Evolutionary conservation across 2,888 invertebrate species (phyloP).

Genomic region (Mellilla xanthometata): DNA sequence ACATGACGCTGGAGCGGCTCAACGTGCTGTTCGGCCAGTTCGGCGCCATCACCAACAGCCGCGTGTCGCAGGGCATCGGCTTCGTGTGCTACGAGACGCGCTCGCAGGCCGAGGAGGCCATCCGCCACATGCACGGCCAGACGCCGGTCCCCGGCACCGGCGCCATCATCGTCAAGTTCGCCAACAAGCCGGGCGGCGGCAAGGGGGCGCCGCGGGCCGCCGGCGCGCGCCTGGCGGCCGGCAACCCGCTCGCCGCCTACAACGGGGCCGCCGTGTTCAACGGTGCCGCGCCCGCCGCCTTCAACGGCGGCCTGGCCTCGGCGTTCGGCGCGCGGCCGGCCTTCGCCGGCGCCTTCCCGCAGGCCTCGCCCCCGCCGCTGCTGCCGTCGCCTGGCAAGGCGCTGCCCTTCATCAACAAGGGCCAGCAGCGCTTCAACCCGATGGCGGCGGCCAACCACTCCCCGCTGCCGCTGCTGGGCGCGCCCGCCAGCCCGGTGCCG

Average conservation of each 20-base stretch:
- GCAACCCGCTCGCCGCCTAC: conserved; percentile 62
- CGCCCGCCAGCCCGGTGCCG: conserved; percentile 72
- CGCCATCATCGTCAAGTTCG: conserved; percentile 75
- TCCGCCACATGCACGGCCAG: conserved; percentile 70
- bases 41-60: conserved; percentile 75
- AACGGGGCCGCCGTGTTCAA: conserved; percentile 71
- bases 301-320: conserved; percentile 66
- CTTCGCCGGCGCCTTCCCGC: conserved; percentile 69
- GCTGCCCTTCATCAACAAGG: conserved; percentile 77
- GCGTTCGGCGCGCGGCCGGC: conserved; percentile 67
- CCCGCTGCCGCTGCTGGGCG: conserved; percentile 69
- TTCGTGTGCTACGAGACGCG: conserved; percentile 77
- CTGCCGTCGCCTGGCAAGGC: conserved; percentile 78
- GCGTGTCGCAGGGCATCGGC: conserved; percentile 78
- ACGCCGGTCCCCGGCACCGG: conserved; percentile 71
- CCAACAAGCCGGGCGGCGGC: conserved; percentile 74
- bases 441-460: conserved; percentile 75
- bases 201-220: conserved; percentile 67
- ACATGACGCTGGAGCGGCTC: conserved; percentile 76
- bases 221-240: conserved; percentile 54
- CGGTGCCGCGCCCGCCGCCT: conserved; percentile 62
- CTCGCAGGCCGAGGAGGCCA: conserved; percentile 75
- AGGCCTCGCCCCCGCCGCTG: conserved; percentile 73
- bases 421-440: conserved; percentile 77
- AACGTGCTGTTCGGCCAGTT: conserved; percentile 70